These are phyloP conservation scores for Liopterus haemorrhoidalis DNA, from an alignment of 2,888 invertebrate genomes.

Conservation along the genomic window DNA sequence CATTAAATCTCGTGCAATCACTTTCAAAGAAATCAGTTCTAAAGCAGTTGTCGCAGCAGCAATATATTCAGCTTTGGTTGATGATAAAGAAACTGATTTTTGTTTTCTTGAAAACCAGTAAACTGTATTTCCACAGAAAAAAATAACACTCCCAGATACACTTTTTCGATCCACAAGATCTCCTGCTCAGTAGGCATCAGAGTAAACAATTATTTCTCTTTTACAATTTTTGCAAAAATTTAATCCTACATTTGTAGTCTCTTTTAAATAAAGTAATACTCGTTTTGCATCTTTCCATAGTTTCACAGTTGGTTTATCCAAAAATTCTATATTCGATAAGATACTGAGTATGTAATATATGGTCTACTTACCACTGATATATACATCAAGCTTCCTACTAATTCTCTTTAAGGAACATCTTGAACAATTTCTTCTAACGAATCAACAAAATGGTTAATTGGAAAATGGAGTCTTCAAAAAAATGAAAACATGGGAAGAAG, in stretches of 20 bases:
- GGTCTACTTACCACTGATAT: slow-evolving; percentile 6
- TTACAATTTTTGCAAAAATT: too few species aligned
- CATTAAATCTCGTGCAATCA: background rate
- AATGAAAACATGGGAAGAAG: too few species aligned
- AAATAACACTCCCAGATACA: background rate
- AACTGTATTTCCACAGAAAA: background rate
- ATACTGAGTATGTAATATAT: slow-evolving; percentile 4
- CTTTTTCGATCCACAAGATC: background rate
- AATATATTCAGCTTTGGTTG: slow-evolving; percentile 10
- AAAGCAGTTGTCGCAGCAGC: slow-evolving; percentile 3
- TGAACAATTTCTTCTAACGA: background rate
- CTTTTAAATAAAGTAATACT: too few species aligned
- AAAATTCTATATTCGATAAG: too few species aligned
- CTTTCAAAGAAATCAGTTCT: slow-evolving; percentile 5
- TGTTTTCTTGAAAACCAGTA: slow-evolving; percentile 7
- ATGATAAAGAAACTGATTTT: slow-evolving; percentile 7
- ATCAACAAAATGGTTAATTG: too few species aligned
- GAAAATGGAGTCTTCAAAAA: too few species aligned
- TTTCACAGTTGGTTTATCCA: too few species aligned
- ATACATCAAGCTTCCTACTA: slow-evolving; percentile 6
- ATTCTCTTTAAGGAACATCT: slow-evolving; percentile 3
- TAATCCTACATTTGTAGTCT: too few species aligned
- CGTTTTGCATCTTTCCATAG: too few species aligned
- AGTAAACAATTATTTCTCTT: too few species aligned
- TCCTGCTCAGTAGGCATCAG: background rate